Base-by-base conservation (phyloP, 2,113 vertebrate genomes). In the Salminus brasiliensis region DNA sequence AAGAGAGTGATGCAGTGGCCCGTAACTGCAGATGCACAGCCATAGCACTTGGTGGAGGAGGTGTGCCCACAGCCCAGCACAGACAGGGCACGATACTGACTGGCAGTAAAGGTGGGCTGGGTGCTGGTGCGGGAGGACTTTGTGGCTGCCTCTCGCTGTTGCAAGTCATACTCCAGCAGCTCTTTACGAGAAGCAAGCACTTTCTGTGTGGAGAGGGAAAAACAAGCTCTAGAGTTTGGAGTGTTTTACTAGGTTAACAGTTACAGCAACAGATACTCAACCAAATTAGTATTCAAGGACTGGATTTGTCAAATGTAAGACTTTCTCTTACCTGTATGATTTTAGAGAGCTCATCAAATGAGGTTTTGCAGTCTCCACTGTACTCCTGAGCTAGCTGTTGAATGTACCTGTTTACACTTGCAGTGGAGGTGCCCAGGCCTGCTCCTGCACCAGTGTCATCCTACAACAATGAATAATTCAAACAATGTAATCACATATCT, bases 171-270 rank as follows among this genome's bases (percentile, higher is more conserved):
- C 72, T 99, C 98, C 83, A 99, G 87, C 43, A 99, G 93, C 72
- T 99, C 97, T 88, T 99, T 99, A 8, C 98, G 95, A 0, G 98
- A 99, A n/a, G 98, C 98, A 83, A 99, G 96, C 5, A 99, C 98
- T 96, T 98, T 99, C 98, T 99, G 90, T 43, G 60, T 39, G 72
- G 1, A 79, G n/a, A 32, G 52, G 43, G 5, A 5, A n/a, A n/a
- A n/a, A n/a, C n/a, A n/a, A n/a, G n/a, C n/a, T n/a, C n/a, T n/a
- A n/a, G n/a, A n/a, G n/a, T n/a, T n/a, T n/a, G n/a, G n/a, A n/a
- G n/a, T n/a, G n/a, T n/a, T n/a, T n/a, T n/a, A n/a, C n/a, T n/a
- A n/a, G n/a, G n/a, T n/a, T n/a, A n/a, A n/a, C n/a, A n/a, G 12
- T 15, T 45, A 45, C 43, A 45, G 11, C 43, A 45, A 45, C 12